phyloP scores from a whole-genome alignment of 1,140 invertebrate genomes.

The Zaprionus tsacasi region DNA sequence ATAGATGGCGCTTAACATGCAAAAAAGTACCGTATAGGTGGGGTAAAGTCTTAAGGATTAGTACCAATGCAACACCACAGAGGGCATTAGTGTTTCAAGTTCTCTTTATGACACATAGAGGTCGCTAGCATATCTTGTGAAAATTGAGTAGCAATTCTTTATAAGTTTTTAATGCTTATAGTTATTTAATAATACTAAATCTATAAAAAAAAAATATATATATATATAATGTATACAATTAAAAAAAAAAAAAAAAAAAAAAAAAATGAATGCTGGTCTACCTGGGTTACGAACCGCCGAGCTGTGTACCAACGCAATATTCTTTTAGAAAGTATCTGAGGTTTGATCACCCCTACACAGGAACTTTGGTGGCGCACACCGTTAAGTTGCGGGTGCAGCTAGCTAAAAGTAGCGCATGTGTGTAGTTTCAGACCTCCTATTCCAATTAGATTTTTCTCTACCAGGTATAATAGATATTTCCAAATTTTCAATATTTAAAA shows the following conservation, averaged over 20 bases:
- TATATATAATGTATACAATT: no score
- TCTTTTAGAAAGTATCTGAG: neutral
- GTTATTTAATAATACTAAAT: neutral
- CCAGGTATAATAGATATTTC: neutral
- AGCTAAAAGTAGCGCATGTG: no score
- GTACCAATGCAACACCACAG: neutral
- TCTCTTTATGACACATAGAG: neutral
- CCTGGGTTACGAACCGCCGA: neutral
- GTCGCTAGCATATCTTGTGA: neutral
- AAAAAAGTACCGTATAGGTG: neutral
- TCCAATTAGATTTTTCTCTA: neutral
- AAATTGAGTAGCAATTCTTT: neutral
- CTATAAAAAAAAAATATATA: neutral
- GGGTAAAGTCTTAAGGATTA: neutral
- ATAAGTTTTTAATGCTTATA: neutral
- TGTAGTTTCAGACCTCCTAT: no score
- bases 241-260: neutral
- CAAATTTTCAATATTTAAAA: no score
- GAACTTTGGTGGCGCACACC: neutral
- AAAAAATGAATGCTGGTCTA: no score
- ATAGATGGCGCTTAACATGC: neutral
- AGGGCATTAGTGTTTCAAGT: neutral
- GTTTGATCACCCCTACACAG: accelerated
- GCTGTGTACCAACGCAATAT: neutral
- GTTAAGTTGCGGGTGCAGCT: neutral